Conservation (phyloP, 2,888 invertebrate genomes). For the Dromius quadrimaculatus region DNA sequence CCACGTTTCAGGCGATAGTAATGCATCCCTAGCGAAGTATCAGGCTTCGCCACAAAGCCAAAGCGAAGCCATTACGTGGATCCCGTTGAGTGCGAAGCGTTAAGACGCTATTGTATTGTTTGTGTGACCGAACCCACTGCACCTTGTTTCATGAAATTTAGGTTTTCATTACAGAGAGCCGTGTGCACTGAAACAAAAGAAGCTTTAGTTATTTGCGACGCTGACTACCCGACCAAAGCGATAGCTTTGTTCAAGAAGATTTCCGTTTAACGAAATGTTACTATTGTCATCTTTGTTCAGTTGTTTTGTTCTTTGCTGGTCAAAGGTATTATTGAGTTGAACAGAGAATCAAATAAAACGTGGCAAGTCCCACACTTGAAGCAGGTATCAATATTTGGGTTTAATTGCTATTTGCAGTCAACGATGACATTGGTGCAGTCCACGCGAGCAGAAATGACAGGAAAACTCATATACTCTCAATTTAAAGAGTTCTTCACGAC, state of each 20-base stretch:
- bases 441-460: no score
- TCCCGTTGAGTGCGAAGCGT: conserved; percentile 40
- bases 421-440: no score
- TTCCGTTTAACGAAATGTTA: conserved; percentile 12
- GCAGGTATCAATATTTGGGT: no score
- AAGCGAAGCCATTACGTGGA: conserved; percentile 39
- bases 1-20: conserved; percentile 1
- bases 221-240: conserved; percentile 17
- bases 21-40: neutral
- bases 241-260: conserved; percentile 45
- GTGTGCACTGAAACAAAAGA: conserved; percentile 36
- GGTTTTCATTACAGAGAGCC: conserved; percentile 46
- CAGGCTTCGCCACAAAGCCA: conserved; percentile 18
- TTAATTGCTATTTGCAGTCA: no score
- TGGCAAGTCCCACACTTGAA: no score
- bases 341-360: no score
- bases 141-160: conserved; percentile 47
- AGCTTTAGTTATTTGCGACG: conserved; percentile 44
- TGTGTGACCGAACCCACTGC: conserved; percentile 25
- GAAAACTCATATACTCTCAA: no score
- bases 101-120: conserved; percentile 50
- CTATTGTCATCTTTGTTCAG: conserved; percentile 5
- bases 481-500: no score
- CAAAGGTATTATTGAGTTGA: no score
- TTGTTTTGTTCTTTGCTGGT: conserved; percentile 2